Percentiles rank a stretch among this genome's conserved stretches.
Conservation (phyloP, 2,888 invertebrate genomes). For the Agonopterix arenella region DNA sequence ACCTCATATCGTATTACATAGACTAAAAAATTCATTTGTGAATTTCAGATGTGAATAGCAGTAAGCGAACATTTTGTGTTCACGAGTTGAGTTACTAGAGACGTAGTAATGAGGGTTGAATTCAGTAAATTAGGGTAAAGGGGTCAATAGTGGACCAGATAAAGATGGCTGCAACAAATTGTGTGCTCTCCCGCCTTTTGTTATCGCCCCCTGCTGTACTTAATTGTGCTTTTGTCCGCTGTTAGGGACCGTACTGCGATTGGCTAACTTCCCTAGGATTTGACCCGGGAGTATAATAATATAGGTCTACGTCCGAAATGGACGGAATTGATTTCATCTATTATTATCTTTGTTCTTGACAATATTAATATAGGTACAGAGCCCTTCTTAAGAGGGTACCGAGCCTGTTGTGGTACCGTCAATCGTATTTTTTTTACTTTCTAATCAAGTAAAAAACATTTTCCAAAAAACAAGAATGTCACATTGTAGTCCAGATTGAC, state of each 20-base stretch:
- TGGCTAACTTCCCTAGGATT: constrained; percentile 44
- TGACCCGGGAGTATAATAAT: constrained; percentile 44
- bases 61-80: constrained; percentile 8
- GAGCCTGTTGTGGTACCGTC: no score
- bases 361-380: no score
- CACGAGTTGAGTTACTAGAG: neutral
- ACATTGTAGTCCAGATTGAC: no score
- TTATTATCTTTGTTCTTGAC: no score
- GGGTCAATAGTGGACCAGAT: constrained; percentile 70
- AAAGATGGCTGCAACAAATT: constrained; percentile 76
- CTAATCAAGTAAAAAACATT: no score
- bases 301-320: neutral
- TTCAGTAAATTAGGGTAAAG: constrained; percentile 70
- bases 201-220: constrained; percentile 68
- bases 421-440: no score
- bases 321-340: no score
- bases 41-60: constrained; percentile 12
- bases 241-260: constrained; percentile 41
- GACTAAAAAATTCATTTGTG: constrained; percentile 19
- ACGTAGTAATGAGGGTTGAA: constrained; percentile 34
- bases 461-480: no score
- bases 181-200: constrained; percentile 64
- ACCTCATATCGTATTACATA: constrained; percentile 18
- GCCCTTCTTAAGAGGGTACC: no score
- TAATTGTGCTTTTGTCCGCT: constrained; percentile 73